These are phyloP conservation scores for Sebastes diaconus DNA, from an alignment of 2,797 vertebrate genomes.

Conservation along the genomic window DNA sequence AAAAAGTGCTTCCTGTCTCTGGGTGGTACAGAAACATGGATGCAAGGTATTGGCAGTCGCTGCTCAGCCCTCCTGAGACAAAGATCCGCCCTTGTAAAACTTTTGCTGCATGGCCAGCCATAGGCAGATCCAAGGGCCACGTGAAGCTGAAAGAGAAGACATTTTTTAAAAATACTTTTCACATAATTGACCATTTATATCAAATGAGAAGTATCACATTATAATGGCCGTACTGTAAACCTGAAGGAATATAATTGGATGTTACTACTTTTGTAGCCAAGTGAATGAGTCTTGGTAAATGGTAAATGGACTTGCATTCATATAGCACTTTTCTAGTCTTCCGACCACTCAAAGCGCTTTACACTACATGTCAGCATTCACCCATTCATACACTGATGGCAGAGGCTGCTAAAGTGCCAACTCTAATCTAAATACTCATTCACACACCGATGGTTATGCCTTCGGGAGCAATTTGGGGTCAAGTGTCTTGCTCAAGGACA, in stretches of 20 bases:
- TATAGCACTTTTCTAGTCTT: too few relatives aligned
- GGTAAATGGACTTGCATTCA: too few relatives aligned
- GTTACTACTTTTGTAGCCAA: not conserved
- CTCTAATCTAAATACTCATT: too few relatives aligned
- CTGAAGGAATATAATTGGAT: not conserved
- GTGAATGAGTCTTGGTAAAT: not conserved
- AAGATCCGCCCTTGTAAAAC: conserved; percentile 73
- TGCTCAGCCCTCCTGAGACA: conserved; percentile 79
- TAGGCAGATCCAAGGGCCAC: conserved; percentile 68
- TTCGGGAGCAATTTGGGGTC: too few relatives aligned
- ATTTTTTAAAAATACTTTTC: not conserved
- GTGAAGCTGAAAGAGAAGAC: conserved; percentile 65
- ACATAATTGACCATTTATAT: not conserved
- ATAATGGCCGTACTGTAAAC: not conserved
- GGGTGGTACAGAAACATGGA: conserved; percentile 78
- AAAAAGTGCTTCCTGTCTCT: conserved; percentile 68
- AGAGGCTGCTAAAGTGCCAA: too few relatives aligned
- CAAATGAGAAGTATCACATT: not conserved
- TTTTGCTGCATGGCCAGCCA: conserved; percentile 73
- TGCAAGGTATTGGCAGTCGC: conserved; percentile 61
- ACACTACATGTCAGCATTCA: too few relatives aligned
- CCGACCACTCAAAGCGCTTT: too few relatives aligned
- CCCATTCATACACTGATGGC: too few relatives aligned
- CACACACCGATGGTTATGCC: too few relatives aligned
- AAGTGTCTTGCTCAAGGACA: too few relatives aligned